phyloP scores from a whole-genome alignment of 2,888 invertebrate genomes.

The Drymonia ruficornis region DNA sequence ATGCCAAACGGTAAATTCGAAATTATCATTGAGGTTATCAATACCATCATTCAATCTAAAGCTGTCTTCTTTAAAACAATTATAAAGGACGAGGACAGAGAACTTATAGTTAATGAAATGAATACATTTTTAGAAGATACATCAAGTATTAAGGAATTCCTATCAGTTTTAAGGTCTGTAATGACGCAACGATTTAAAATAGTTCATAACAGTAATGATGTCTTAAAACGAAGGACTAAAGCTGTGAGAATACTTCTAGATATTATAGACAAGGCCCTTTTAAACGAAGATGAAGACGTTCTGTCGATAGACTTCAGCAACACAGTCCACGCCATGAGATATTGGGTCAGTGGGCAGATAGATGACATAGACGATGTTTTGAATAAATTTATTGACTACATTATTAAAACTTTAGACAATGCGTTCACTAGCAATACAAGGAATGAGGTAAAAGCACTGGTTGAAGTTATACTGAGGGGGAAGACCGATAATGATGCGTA shows the following conservation, averaged over 20 bases:
- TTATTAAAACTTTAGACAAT: slow-evolving; percentile 31
- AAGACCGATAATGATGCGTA: slow-evolving; percentile 20
- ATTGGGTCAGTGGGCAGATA: slow-evolving; percentile 28
- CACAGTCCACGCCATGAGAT: slow-evolving; percentile 26
- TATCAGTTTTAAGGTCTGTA: slow-evolving; percentile 27
- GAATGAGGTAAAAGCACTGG: slow-evolving; percentile 46
- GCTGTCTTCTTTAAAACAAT: slow-evolving; percentile 34
- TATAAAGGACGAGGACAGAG: slow-evolving; percentile 31
- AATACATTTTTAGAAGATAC: slow-evolving; percentile 11
- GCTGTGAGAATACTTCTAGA: slow-evolving; percentile 50
- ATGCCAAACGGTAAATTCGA: slow-evolving; percentile 38
- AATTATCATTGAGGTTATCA: slow-evolving; percentile 19
- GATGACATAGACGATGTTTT: slow-evolving; percentile 28
- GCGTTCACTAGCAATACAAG: slow-evolving; percentile 34
- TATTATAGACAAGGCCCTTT: slow-evolving; percentile 52
- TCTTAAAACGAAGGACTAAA: slow-evolving; percentile 33
- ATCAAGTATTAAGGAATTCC: slow-evolving; percentile 26
- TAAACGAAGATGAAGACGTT: slow-evolving; percentile 31
- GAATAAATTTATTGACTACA: slow-evolving; percentile 33
- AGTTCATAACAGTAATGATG: slow-evolving; percentile 16
- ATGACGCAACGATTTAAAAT: slow-evolving; percentile 43
- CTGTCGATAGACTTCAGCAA: slow-evolving; percentile 38
- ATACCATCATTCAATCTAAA: slow-evolving; percentile 21
- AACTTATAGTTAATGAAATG: slow-evolving; percentile 26
- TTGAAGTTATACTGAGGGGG: slow-evolving; percentile 41